These are phyloP conservation scores for Bubo blakistoni DNA, from an alignment of 2,113 vertebrate genomes.

Conservation along the genomic window DNA sequence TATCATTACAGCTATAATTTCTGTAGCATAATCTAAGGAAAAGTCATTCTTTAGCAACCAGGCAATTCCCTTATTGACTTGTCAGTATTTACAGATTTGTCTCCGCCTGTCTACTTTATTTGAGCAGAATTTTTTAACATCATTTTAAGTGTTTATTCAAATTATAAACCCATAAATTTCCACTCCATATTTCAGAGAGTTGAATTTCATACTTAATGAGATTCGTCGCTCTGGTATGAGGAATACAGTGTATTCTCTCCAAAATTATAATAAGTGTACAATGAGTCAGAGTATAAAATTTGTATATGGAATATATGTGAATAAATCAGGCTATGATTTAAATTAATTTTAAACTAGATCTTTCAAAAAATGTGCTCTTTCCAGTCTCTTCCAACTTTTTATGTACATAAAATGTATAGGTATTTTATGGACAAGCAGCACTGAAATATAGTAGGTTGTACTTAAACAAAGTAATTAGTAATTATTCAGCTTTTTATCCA, in stretches of 20 bases:
- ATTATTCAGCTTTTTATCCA: not conserved
- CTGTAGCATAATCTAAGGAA: not conserved
- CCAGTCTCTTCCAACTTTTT: not conserved
- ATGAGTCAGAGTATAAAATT: not conserved
- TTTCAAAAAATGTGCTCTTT: not conserved
- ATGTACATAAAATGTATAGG: not conserved
- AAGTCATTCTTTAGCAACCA: not conserved
- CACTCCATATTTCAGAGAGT: not conserved
- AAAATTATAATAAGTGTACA: not conserved
- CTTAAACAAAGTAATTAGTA: not conserved
- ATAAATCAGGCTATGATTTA: not conserved
- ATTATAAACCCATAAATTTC: not conserved
- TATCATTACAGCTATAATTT: not conserved
- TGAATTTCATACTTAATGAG: not conserved
- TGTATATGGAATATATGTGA: not conserved
- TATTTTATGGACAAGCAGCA: not conserved
- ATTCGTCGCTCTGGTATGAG: not conserved
- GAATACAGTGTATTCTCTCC: not conserved
- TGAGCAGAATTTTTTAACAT: not conserved
- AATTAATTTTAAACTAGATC: not conserved
- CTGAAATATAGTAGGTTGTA: not conserved
- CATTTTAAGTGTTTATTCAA: not conserved
- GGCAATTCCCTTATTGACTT: not conserved
- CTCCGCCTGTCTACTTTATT: not conserved
- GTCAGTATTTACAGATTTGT: not conserved